These are phyloP conservation scores for Molossus alvarezi DNA, from an alignment of 2,797 vertebrate species.

Conservation along the genomic window DNA sequence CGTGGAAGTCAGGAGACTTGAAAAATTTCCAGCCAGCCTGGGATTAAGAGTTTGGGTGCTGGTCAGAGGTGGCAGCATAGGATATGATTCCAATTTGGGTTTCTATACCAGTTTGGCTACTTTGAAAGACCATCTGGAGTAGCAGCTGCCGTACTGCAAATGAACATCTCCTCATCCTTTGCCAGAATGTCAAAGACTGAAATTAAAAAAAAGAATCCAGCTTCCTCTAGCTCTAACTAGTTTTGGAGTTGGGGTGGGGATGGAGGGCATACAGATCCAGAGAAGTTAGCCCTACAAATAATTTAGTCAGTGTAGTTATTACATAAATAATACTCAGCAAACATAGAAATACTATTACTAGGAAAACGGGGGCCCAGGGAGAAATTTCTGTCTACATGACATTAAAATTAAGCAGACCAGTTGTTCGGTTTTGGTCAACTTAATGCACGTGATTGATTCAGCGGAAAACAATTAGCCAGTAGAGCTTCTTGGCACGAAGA, in stretches of 20 bases:
- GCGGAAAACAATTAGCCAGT: constrained; percentile 29
- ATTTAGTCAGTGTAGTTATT: neutral
- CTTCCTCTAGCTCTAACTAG: neutral
- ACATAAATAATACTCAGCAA: constrained; percentile 20
- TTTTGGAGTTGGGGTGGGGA: neutral
- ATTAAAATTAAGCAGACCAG: constrained; percentile 56
- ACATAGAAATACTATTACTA: constrained; percentile 36
- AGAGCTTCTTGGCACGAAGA: constrained; percentile 29
- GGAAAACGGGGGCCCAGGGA: neutral
- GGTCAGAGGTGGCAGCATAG: neutral
- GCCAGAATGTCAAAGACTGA: constrained; percentile 19
- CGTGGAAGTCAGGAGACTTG: neutral
- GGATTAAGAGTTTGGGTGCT: neutral
- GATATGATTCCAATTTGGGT: neutral
- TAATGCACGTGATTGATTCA: constrained; percentile 54
- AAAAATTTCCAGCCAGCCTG: neutral
- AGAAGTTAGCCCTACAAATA: constrained; percentile 20
- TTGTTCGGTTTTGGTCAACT: constrained; percentile 43
- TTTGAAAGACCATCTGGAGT: neutral
- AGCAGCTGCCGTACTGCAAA: neutral
- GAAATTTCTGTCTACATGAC: constrained; percentile 18
- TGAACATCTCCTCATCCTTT: constrained; percentile 6
- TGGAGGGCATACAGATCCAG: neutral
- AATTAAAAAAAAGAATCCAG: constrained; percentile 14
- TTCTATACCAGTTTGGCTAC: neutral